Conservation (phyloP, 2,888 invertebrate genomes). For the Trilocha varians region DNA sequence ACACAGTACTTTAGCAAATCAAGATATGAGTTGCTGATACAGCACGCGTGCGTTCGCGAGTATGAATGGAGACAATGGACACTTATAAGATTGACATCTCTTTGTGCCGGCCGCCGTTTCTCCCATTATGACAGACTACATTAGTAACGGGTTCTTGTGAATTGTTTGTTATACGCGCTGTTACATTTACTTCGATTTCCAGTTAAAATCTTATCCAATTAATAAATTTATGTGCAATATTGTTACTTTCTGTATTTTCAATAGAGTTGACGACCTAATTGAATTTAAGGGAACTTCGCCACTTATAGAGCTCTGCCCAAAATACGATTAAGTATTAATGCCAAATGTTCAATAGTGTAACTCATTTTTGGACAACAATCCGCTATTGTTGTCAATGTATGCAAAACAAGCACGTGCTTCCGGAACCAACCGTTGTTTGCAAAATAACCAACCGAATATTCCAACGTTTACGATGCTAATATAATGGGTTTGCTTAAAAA, state of each 20-base stretch:
- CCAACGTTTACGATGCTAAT: too few relatives aligned
- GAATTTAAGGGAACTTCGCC: too few relatives aligned
- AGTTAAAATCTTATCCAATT: too few relatives aligned
- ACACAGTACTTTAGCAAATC: conserved; percentile 7
- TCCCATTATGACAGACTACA: background rate
- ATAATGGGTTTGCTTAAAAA: too few relatives aligned
- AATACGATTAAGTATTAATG: too few relatives aligned
- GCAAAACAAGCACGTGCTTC: conserved; percentile 45
- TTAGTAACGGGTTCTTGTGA: background rate
- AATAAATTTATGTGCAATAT: too few relatives aligned
- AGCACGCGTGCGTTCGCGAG: conserved; percentile 37
- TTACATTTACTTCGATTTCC: too few relatives aligned
- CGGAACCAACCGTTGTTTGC: conserved; percentile 25
- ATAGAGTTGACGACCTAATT: too few relatives aligned
- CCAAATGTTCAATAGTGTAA: conserved; percentile 3
- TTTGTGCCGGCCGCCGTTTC: conserved; percentile 33
- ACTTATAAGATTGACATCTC: conserved; percentile 31
- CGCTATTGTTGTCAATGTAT: conserved; percentile 36
- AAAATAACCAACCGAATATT: conserved; percentile 16
- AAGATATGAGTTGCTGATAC: conserved; percentile 41
- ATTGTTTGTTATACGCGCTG: too few relatives aligned
- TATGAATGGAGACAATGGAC: conserved; percentile 38
- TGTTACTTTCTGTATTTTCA: too few relatives aligned
- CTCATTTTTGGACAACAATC: conserved; percentile 28
- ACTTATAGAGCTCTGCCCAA: too few relatives aligned